Percentiles rank a stretch among this genome's conserved stretches.
Conservation (phyloP, 1,140 invertebrate genomes). For the Cyclargus thomasi region DNA sequence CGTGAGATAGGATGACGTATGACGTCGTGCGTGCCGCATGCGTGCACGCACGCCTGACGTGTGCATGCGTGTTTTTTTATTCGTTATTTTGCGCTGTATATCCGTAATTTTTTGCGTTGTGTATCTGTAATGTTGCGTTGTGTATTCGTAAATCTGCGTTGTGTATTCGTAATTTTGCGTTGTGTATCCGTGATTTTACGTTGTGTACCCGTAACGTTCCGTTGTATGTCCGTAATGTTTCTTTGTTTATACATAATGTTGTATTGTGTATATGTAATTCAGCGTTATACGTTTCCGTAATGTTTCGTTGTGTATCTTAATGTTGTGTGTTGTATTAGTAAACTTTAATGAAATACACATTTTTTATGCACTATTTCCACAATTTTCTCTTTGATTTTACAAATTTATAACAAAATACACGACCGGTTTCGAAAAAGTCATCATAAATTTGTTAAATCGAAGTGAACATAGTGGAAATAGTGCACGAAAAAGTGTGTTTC, state of each 20-base stretch:
- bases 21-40: not conserved
- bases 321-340: too few species aligned
- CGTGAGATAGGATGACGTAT: not conserved
- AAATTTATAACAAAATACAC: too few species aligned
- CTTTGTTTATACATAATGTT: not conserved
- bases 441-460: too few species aligned
- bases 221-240: conserved; percentile 14
- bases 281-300: conserved; percentile 8
- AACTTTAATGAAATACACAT: too few species aligned
- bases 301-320: conserved; percentile 17
- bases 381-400: too few species aligned
- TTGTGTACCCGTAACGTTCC: conserved; percentile 23
- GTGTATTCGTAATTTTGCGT: conserved; percentile 5
- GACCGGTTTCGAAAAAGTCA: too few species aligned
- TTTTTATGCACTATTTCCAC: too few species aligned
- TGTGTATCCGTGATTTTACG: conserved; percentile 1
- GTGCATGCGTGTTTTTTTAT: not conserved
- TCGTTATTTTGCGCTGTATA: not conserved
- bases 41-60: not conserved
- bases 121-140: not conserved
- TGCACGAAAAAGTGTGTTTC: too few species aligned
- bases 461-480: too few species aligned
- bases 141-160: not conserved
- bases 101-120: not conserved
- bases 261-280: too few species aligned